Evolutionary conservation across 1,140 invertebrate genomes (phyloP).

Genomic region (Bombus balteatus): DNA sequence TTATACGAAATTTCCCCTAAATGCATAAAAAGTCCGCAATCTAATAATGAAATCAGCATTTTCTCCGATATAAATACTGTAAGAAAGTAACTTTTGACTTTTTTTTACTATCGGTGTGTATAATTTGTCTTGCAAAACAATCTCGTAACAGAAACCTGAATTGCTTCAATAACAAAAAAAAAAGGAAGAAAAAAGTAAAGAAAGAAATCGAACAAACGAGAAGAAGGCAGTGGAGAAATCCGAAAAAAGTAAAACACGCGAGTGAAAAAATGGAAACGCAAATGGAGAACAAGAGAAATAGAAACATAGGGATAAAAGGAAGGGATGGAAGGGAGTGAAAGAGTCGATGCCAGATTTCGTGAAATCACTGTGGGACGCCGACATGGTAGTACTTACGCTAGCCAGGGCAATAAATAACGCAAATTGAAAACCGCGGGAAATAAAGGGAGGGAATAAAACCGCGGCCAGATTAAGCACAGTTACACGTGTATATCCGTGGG

Average conservation of each 20-base stretch:
- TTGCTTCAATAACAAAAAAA: background rate
- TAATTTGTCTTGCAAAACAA: background rate
- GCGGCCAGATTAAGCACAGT: constrained; percentile 2
- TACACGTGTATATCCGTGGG: background rate
- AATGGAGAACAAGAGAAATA: background rate
- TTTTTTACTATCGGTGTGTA: too few relatives aligned
- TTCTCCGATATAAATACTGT: too few relatives aligned
- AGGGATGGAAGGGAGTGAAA: background rate
- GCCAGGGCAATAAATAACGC: constrained; percentile 13
- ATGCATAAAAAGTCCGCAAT: too few relatives aligned
- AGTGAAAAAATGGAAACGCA: background rate
- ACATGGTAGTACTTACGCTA: too few relatives aligned
- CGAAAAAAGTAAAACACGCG: background rate
- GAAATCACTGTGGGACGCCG: background rate
- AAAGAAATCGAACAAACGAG: background rate
- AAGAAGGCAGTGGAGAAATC: background rate
- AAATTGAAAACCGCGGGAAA: constrained; percentile 24
- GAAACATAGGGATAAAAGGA: background rate
- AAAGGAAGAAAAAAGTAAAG: background rate
- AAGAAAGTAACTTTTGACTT: too few relatives aligned
- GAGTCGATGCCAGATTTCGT: background rate
- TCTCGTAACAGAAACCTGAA: background rate
- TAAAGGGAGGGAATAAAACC: constrained; percentile 17
- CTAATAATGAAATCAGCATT: too few relatives aligned
- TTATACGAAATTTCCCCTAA: too few relatives aligned